phyloP scores from a whole-genome alignment of 2,797 vertebrate species.

The Neosalanx taihuensis region DNA sequence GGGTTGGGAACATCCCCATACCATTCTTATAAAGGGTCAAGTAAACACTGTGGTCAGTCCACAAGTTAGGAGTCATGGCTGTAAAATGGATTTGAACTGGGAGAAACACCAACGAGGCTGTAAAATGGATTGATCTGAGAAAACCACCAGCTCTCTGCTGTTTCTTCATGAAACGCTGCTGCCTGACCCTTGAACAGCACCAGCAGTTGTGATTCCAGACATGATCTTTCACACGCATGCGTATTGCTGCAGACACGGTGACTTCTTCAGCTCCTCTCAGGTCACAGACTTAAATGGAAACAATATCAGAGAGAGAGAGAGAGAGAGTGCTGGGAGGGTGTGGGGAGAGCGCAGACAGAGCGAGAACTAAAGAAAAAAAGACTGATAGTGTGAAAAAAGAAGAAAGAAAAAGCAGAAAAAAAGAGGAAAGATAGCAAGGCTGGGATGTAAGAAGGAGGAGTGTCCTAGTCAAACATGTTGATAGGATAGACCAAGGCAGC shows the following conservation, averaged over 20 bases:
- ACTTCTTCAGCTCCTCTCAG: not conserved
- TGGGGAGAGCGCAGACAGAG: not conserved
- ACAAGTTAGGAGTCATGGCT: no score
- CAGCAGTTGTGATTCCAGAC: slow-evolving; percentile 1
- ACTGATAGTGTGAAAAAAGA: not conserved
- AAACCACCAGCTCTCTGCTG: no score
- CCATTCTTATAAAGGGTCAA: slow-evolving; percentile 40
- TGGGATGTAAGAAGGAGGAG: slow-evolving; percentile 26
- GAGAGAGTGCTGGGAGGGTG: slow-evolving; percentile 29
- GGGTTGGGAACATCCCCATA: slow-evolving; percentile 34
- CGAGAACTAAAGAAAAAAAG: not conserved
- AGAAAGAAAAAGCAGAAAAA: not conserved
- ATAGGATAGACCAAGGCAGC: slow-evolving; percentile 35
- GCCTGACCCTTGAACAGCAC: no score
- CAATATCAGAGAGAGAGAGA: slow-evolving; percentile 18
- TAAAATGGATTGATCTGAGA: no score
- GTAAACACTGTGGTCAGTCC: not conserved
- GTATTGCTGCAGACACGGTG: slow-evolving; percentile 50
- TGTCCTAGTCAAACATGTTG: slow-evolving; percentile 54
- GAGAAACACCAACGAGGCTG: no score
- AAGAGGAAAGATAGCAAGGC: not conserved
- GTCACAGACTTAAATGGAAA: not conserved
- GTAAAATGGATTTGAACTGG: no score
- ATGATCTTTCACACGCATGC: slow-evolving; percentile 18
- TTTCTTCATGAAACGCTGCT: no score